Percentiles rank a stretch among this genome's conserved stretches.
These are phyloP conservation scores for Nasonia longicornis DNA, from an alignment of 1,140 invertebrate species.

Conservation along the genomic window DNA sequence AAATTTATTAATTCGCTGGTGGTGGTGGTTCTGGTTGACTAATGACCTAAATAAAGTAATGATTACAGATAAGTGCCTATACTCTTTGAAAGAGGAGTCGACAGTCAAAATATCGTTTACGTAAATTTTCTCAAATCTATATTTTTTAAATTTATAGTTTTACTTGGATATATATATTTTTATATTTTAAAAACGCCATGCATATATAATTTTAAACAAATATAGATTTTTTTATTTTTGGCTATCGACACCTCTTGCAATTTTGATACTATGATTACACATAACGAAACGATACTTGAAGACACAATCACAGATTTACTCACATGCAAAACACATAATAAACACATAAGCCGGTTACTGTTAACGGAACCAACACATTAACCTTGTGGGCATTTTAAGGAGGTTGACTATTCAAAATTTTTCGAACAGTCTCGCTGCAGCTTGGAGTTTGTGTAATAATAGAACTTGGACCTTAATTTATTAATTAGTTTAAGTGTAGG, in stretches of 20 bases:
- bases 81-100: background rate
- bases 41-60: conserved; percentile 9
- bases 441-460: background rate
- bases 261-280: background rate
- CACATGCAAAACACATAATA: conserved; percentile 39
- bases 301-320: conserved; percentile 46
- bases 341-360: background rate
- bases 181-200: background rate
- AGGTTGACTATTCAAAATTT: conserved; percentile 2
- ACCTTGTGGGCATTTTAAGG: background rate
- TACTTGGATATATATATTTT: background rate
- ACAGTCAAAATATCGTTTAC: background rate
- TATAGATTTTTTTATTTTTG: background rate
- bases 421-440: conserved; percentile 8
- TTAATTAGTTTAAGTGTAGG: background rate
- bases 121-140: background rate
- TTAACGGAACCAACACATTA: conserved; percentile 19
- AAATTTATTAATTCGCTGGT: conserved; percentile 24
- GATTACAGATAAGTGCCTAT: conserved; percentile 6
- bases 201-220: background rate
- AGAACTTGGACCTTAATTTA: background rate
- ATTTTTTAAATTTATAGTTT: background rate
- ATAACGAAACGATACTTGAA: conserved; percentile 15
- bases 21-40: conserved; percentile 26
- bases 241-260: background rate